These are phyloP conservation scores for Keiferia lycopersicella DNA, from an alignment of 2,888 invertebrate species.

Conservation along the genomic window DNA sequence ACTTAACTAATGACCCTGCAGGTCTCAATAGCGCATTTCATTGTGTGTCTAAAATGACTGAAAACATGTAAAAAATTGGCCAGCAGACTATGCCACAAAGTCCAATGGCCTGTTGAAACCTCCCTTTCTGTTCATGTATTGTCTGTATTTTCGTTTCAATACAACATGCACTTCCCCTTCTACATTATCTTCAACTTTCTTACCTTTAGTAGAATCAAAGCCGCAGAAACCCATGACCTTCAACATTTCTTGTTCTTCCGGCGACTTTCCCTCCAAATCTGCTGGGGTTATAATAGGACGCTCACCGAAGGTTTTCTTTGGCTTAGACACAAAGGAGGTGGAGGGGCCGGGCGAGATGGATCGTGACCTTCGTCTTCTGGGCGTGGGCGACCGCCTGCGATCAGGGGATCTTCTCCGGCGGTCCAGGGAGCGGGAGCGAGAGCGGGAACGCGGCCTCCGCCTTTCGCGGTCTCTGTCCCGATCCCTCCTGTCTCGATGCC, in stretches of 20 bases:
- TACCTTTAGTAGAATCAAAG: slow-evolving; percentile 98
- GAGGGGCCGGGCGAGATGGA: slow-evolving; percentile 65
- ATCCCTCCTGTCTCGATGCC: slow-evolving; percentile 53
- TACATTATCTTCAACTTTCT: slow-evolving; percentile 96
- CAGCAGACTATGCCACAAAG: slow-evolving; percentile 88
- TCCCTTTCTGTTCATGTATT: slow-evolving; percentile 99
- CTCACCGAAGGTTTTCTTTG: slow-evolving; percentile 73
- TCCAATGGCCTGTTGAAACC: slow-evolving; percentile 99
- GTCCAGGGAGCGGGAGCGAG: slow-evolving; percentile 70
- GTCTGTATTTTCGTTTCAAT: slow-evolving; percentile 97
- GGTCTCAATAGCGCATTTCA: slow-evolving; percentile 35
- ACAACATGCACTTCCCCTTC: slow-evolving; percentile 97
- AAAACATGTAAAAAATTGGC: slow-evolving; percentile 27
- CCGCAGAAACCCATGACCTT: slow-evolving; percentile 98
- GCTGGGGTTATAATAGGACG: slow-evolving; percentile 88
- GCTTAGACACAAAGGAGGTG: slow-evolving; percentile 63
- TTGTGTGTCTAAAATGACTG: not conserved
- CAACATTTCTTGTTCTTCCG: slow-evolving; percentile 97
- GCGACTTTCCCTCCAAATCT: slow-evolving; percentile 93
- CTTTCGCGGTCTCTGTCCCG: slow-evolving; percentile 70
- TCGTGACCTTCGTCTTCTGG: slow-evolving; percentile 57
- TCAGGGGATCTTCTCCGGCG: slow-evolving; percentile 70
- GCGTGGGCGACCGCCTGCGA: slow-evolving; percentile 51
- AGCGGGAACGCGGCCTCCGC: slow-evolving; percentile 65
- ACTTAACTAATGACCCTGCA: slow-evolving; percentile 30